Evolutionary conservation across 2,797 vertebrate species (phyloP).

Genomic region (Danio albolineatus): DNA sequence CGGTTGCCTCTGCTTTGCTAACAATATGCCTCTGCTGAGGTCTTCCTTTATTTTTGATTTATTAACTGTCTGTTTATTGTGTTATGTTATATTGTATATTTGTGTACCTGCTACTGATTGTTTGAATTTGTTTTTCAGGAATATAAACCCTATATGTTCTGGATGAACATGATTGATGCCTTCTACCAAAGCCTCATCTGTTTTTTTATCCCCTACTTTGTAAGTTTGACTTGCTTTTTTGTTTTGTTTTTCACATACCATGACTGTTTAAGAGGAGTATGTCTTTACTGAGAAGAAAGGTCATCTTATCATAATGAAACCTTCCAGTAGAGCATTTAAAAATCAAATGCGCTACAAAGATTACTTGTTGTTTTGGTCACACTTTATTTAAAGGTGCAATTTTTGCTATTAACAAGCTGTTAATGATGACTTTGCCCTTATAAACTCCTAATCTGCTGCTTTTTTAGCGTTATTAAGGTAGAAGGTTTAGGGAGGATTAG

Average conservation of each 20-base stretch:
- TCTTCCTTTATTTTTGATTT: slow-evolving; percentile 28
- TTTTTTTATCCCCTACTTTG: slow-evolving; percentile 97
- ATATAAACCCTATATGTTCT: slow-evolving; percentile 95
- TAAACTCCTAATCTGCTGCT: too few species aligned
- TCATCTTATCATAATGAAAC: background rate
- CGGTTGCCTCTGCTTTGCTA: slow-evolving; percentile 18
- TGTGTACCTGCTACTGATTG: slow-evolving; percentile 14
- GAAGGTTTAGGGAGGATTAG: too few species aligned
- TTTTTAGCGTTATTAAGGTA: too few species aligned
- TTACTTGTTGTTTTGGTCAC: background rate
- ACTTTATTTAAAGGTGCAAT: too few species aligned
- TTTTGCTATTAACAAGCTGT: too few species aligned
- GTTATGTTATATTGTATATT: background rate
- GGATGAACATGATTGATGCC: slow-evolving; percentile 98
- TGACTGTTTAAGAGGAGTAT: background rate
- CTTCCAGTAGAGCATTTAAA: background rate
- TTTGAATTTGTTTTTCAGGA: slow-evolving; percentile 78
- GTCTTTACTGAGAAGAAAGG: background rate
- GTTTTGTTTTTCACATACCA: background rate
- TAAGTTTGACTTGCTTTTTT: slow-evolving; percentile 78
- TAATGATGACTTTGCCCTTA: too few species aligned
- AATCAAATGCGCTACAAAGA: background rate
- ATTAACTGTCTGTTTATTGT: slow-evolving; percentile 7
- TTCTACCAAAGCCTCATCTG: slow-evolving; percentile 97
- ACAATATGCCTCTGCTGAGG: slow-evolving; percentile 11